Evolutionary conservation across 1,140 invertebrate species (phyloP).

Genomic region (Whitmania pigra): DNA sequence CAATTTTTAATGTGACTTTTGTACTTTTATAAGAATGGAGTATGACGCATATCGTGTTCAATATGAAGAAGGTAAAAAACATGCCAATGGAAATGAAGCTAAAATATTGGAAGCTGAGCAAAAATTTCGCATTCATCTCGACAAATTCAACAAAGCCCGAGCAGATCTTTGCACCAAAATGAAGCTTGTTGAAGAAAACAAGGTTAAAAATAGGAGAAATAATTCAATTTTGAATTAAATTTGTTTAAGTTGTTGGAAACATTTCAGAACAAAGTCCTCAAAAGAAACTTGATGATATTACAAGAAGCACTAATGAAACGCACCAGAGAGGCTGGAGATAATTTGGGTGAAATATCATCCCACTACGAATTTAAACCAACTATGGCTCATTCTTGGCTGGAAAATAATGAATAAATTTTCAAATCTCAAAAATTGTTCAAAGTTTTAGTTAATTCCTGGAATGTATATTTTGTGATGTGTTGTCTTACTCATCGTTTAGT

Average conservation of each 20-base stretch:
- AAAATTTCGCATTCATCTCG: slow-evolving; percentile 69
- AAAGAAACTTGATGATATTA: slow-evolving; percentile 5
- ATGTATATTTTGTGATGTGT: no score
- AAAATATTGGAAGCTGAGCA: slow-evolving; percentile 64
- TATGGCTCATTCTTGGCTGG: not conserved
- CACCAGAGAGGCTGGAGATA: not conserved
- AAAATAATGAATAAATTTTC: not conserved
- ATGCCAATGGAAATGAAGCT: slow-evolving; percentile 30
- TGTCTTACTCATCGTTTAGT: no score
- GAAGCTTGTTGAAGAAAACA: slow-evolving; percentile 87
- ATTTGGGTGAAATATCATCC: not conserved
- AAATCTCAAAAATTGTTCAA: no score
- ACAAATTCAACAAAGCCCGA: slow-evolving; percentile 75
- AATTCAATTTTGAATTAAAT: not conserved
- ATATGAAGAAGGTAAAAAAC: slow-evolving; percentile 54
- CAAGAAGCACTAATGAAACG: slow-evolving; percentile 6
- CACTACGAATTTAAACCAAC: slow-evolving; percentile 1
- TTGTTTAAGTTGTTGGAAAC: not conserved
- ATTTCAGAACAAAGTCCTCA: slow-evolving; percentile 3
- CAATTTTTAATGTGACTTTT: not conserved
- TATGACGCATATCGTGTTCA: slow-evolving; percentile 92
- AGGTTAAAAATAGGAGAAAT: slow-evolving; percentile 50
- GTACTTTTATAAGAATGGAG: slow-evolving; percentile 60
- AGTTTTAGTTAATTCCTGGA: no score
- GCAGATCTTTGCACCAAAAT: slow-evolving; percentile 84